These are phyloP conservation scores for Eunapius fragilis DNA, from an alignment of 37 sponge, comb jelly and placozoan genomes.

Conservation along the genomic window DNA sequence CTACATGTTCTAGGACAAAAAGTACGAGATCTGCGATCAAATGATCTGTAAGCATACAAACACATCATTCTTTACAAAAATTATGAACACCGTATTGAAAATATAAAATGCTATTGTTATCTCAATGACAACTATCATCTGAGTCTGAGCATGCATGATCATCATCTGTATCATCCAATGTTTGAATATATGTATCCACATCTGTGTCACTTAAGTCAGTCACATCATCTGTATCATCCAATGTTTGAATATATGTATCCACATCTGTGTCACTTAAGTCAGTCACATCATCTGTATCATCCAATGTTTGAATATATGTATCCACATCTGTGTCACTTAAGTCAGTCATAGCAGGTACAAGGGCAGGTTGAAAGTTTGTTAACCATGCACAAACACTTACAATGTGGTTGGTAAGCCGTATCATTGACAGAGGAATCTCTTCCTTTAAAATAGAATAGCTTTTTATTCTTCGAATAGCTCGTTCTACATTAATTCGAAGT, in stretches of 20 bases:
- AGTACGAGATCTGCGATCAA: constrained; percentile 6
- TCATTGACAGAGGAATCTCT: constrained; percentile 31
- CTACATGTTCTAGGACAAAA: constrained; percentile 4
- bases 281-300: no score
- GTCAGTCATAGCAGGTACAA: constrained; percentile 4
- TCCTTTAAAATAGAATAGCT: constrained; percentile 36
- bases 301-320: no score
- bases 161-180: background rate
- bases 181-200: background rate
- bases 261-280: no score
- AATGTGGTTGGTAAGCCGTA: constrained; percentile 27
- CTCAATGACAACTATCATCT: constrained; percentile 2
- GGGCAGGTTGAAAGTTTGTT: constrained; percentile 41
- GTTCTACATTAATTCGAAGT: constrained; percentile 53
- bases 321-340: no score
- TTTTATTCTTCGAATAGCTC: constrained; percentile 47
- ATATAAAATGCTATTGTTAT: background rate
- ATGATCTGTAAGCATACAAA: background rate
- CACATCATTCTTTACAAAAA: background rate
- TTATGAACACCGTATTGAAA: background rate
- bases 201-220: background rate
- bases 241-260: no score
- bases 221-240: no score
- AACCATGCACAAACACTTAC: constrained; percentile 43
- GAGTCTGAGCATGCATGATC: background rate